These are phyloP conservation scores for Drosophila melanogaster DNA, from an alignment of 1,140 invertebrate genomes.

Conservation along the genomic window DNA sequence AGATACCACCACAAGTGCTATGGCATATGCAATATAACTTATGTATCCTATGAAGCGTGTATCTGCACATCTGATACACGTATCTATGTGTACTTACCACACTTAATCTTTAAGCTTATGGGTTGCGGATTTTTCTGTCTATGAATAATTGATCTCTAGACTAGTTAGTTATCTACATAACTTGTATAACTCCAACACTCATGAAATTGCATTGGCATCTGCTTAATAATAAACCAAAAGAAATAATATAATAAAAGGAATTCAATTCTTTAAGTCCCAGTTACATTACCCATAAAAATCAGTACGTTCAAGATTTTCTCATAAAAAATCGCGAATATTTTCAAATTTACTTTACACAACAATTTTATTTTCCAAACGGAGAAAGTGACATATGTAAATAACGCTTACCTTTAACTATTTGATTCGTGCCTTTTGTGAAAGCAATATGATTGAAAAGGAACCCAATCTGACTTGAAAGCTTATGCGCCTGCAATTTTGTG, in stretches of 20 bases:
- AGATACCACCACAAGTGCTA: constrained; percentile 30
- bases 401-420: constrained; percentile 47
- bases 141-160: constrained; percentile 60
- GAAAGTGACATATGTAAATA: constrained; percentile 55
- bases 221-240: constrained; percentile 42
- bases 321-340: neutral
- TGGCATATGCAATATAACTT: constrained; percentile 22
- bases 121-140: constrained; percentile 66
- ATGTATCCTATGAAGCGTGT: constrained; percentile 19
- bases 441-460: neutral
- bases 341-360: too few species aligned
- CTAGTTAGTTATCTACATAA: constrained; percentile 55
- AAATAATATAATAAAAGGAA: neutral
- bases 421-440: constrained; percentile 47
- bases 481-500: constrained; percentile 80
- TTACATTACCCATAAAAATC: neutral
- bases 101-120: constrained; percentile 70
- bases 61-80: constrained; percentile 28
- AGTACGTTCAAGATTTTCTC: neutral
- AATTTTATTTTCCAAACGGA: neutral
- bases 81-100: constrained; percentile 60
- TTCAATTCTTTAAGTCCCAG: neutral
- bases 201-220: constrained; percentile 78
- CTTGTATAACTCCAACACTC: constrained; percentile 54
- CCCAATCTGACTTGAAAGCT: constrained; percentile 37